Conservation (phyloP, 2,797 vertebrate species). For the Crax fasciolata region DNA sequence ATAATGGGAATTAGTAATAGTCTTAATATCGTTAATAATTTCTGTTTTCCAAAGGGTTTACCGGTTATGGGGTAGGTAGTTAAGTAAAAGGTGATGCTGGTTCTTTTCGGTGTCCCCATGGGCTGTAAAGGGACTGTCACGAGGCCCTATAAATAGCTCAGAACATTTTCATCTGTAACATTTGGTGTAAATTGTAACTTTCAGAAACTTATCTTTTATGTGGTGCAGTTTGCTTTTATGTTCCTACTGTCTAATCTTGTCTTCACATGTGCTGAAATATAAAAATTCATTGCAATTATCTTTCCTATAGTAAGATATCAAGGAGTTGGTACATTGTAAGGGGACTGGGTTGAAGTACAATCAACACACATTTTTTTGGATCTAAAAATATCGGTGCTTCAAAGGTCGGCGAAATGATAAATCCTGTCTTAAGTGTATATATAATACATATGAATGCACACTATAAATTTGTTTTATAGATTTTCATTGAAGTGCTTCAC, state of each 20-base stretch:
- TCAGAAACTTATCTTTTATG: constrained; percentile 77
- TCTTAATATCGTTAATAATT: constrained; percentile 6
- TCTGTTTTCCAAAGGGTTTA: background rate
- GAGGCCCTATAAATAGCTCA: constrained; percentile 53
- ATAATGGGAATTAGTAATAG: background rate
- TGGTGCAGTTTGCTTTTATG: constrained; percentile 73
- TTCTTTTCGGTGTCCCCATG: constrained; percentile 9
- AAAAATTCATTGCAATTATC: constrained; percentile 78
- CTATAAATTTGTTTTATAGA: constrained; percentile 75
- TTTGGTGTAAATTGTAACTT: constrained; percentile 78
- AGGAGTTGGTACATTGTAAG: constrained; percentile 45
- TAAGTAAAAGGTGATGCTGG: constrained; percentile 12
- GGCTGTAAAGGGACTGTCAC: constrained; percentile 7
- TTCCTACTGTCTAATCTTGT: constrained; percentile 76
- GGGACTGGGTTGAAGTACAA: constrained; percentile 33
- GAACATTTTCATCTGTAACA: constrained; percentile 70
- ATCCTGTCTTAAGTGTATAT: constrained; percentile 52
- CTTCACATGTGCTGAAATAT: constrained; percentile 74
- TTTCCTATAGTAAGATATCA: constrained; percentile 66
- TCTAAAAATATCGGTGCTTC: constrained; percentile 71
- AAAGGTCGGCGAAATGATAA: constrained; percentile 75
- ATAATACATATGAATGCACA: constrained; percentile 62
- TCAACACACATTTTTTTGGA: constrained; percentile 53
- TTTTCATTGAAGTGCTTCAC: constrained; percentile 70
- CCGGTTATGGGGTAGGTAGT: background rate